Evolutionary conservation across 2,797 vertebrate genomes (phyloP).

Genomic region (Scolopax rusticola): DNA sequence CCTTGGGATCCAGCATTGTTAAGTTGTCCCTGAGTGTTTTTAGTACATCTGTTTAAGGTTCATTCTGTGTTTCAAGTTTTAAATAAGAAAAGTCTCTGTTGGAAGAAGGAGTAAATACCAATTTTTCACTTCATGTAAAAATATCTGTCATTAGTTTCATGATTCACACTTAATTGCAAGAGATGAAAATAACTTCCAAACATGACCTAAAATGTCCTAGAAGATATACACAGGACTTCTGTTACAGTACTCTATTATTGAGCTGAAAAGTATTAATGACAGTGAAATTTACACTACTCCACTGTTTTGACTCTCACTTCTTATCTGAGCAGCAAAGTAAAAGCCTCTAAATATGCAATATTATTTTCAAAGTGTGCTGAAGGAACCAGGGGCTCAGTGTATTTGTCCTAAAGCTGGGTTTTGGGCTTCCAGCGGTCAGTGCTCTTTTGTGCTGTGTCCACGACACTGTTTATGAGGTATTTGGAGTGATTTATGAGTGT

Average conservation of each 20-base stretch:
- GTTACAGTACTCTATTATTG: not conserved
- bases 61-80: not conserved
- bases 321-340: not conserved
- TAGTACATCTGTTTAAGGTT: not conserved
- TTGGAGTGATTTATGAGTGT: not conserved
- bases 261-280: not conserved
- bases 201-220: not conserved
- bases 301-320: not conserved
- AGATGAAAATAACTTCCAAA: not conserved
- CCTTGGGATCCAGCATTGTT: not conserved
- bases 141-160: not conserved
- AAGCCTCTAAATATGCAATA: not conserved
- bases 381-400: not conserved
- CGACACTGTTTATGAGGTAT: not conserved
- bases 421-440: not conserved
- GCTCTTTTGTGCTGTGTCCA: not conserved
- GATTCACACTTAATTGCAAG: not conserved
- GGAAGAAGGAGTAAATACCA: not conserved
- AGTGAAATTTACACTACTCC: not conserved
- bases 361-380: not conserved
- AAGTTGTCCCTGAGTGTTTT: not conserved
- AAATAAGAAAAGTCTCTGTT: not conserved
- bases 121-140: not conserved
- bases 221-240: not conserved
- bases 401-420: not conserved